Percentiles rank a stretch among this genome's conserved stretches.
Evolutionary conservation across 2,797 vertebrate species (phyloP).

Genomic region (Bryconaethiops microstoma): DNA sequence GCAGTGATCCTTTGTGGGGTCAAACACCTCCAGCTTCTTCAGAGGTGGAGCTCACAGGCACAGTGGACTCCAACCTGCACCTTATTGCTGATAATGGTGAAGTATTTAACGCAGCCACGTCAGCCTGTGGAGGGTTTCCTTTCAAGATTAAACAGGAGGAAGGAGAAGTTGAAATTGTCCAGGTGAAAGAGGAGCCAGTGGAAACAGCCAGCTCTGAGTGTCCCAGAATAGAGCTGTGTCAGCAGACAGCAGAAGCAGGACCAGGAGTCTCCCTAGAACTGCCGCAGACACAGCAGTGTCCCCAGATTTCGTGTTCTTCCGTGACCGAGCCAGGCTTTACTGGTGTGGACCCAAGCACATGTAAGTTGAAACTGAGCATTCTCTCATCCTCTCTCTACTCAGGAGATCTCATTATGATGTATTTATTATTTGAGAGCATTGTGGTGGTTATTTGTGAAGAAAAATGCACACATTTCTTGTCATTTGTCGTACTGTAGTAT

Average conservation of each 20-base stretch:
- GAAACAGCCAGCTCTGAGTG: slow-evolving; percentile 65
- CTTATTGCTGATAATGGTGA: slow-evolving; percentile 59
- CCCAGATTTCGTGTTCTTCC: slow-evolving; percentile 39
- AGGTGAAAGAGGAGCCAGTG: slow-evolving; percentile 76
- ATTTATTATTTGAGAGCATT: no score
- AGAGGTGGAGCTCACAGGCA: slow-evolving; percentile 44
- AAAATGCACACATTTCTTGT: neutral
- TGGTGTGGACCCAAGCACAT: slow-evolving; percentile 40
- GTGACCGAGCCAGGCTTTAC: slow-evolving; percentile 43
- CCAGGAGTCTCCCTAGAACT: slow-evolving; percentile 44
- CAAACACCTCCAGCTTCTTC: slow-evolving; percentile 27
- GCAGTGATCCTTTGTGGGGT: slow-evolving; percentile 48
- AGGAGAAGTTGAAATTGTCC: slow-evolving; percentile 70
- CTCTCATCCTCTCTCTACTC: neutral
- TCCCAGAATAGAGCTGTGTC: slow-evolving; percentile 46
- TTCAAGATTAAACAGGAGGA: slow-evolving; percentile 60
- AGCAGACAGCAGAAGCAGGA: slow-evolving; percentile 49
- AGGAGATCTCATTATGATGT: neutral
- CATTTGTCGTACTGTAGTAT: neutral
- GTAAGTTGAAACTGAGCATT: slow-evolving; percentile 39
- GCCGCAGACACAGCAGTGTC: slow-evolving; percentile 37
- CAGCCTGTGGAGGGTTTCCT: slow-evolving; percentile 7
- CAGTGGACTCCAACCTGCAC: slow-evolving; percentile 22
- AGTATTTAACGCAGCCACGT: slow-evolving; percentile 5
- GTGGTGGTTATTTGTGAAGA: neutral